These are phyloP conservation scores for Myotis planiceps DNA, from an alignment of 2,797 vertebrate species.

Conservation along the genomic window DNA sequence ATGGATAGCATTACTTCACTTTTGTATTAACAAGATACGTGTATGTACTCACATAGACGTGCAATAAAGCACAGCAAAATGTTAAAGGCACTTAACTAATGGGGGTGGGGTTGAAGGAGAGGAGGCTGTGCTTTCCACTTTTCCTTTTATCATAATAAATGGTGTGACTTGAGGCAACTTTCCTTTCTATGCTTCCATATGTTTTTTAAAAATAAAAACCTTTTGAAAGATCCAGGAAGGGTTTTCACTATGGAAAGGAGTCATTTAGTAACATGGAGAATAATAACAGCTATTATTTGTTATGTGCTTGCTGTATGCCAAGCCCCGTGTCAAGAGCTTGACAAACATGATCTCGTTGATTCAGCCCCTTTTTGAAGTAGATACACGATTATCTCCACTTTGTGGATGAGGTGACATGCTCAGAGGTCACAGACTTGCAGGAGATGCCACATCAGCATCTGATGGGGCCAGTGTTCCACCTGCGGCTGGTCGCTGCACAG, in stretches of 20 bases:
- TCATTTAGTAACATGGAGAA: neutral
- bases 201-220: neutral
- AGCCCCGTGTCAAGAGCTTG: neutral
- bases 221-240: neutral
- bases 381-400: neutral
- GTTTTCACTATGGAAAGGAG: constrained; percentile 13
- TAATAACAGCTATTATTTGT: constrained; percentile 31
- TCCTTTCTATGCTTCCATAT: neutral
- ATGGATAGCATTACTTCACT: fast-evolving
- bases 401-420: neutral
- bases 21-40: neutral
- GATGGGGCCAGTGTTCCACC: neutral
- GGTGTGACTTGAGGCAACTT: neutral
- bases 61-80: neutral
- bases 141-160: neutral
- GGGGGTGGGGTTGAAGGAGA: neutral
- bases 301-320: neutral
- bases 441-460: neutral
- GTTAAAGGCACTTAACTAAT: neutral
- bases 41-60: neutral
- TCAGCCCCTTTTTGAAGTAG: neutral
- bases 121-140: neutral
- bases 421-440: neutral
- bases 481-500: neutral
- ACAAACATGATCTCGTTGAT: neutral